Evolutionary conservation across 2,888 invertebrate genomes (phyloP).

Genomic region (Abscondita cerata): DNA sequence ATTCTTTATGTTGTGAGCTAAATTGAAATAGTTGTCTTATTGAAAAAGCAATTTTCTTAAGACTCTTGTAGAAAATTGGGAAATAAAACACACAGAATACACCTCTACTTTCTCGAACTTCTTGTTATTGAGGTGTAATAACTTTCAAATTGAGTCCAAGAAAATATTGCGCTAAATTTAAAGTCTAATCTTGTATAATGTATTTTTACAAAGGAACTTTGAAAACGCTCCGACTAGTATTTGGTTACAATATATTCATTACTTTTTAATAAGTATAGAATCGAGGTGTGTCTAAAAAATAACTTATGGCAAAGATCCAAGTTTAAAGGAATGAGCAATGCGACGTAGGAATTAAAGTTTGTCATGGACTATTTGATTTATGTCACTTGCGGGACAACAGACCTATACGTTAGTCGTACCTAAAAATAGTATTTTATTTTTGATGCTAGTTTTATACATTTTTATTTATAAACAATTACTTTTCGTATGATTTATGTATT

Average conservation of each 20-base stretch:
- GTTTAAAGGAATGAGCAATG: slow-evolving; percentile 37
- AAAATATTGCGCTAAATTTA: slow-evolving; percentile 2
- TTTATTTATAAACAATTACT: no score
- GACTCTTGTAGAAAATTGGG: slow-evolving; percentile 14
- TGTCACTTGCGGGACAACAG: slow-evolving; percentile 39
- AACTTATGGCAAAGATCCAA: slow-evolving; percentile 38
- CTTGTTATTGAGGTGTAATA: slow-evolving; percentile 17
- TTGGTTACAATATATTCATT: slow-evolving; percentile 29
- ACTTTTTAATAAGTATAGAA: slow-evolving; percentile 31
- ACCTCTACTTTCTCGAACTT: slow-evolving; percentile 11
- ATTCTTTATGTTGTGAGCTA: slow-evolving; percentile 10
- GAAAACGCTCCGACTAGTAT: no score
- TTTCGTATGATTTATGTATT: no score
- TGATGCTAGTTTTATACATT: slow-evolving; percentile 18
- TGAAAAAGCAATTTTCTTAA: slow-evolving; percentile 20
- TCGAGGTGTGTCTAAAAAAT: slow-evolving; percentile 32
- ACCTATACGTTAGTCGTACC: slow-evolving; percentile 27
- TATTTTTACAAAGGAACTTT: no score
- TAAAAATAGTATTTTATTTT: slow-evolving; percentile 35
- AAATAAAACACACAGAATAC: slow-evolving; percentile 10
- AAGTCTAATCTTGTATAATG: neutral
- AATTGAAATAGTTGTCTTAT: slow-evolving; percentile 17
- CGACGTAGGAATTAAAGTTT: slow-evolving; percentile 43
- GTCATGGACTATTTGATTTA: slow-evolving; percentile 44
- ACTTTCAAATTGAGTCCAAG: slow-evolving; percentile 7